Evolutionary conservation across 2,888 invertebrate species (phyloP), one percentile per base, ranked within the genome.

Genomic region (Eucera pruinosa): DNA sequence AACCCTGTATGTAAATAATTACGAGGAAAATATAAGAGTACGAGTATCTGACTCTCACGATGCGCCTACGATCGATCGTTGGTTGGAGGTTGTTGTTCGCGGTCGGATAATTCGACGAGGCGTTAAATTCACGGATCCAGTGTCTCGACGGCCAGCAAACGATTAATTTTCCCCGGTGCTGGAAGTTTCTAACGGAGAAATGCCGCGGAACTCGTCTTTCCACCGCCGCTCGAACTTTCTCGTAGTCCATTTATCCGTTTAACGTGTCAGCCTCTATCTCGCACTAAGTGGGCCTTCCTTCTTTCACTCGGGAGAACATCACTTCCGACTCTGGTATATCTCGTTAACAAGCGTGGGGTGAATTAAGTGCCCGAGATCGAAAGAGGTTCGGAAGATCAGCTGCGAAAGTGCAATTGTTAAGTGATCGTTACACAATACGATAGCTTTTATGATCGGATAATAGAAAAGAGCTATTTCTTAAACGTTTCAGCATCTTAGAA

Each of bases 121-220:
- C 68, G 58, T 78, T 75, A 72, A 83, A 82, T 75, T 72, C 80
- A 20, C 18, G 62, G 65, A 80, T 83, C 78, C 65, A 65, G 70
- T 75, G 65, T 76, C 80, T 43, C 66, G 67, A 65, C 43, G 45
- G 60, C 52, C 71, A 68, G 47, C 58, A 64, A 48, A 50, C 80
- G 69, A 82, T 82, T 83, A 83, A 83, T 83, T 83, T 60, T 62
- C 75, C 57, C 68, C 25, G 7, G 15, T 15, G 57, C 30, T 50
- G 64, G 48, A 78, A 77, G 52, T 80, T 77, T 75, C 60, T 43
- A 13, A 54, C 52, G 18, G 48, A 43, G 36, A 72, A 73, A 65
- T 62, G 57, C 58, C 36, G 54, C 69, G 52, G 61, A 67, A 68
- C 65, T 80, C 69, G 27, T 65, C 25, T 13, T 41, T 57, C 52